Percentiles rank a stretch among this genome's conserved stretches.
Conservation (phyloP, 2,113 vertebrate genomes). For the Terrapene triunguis region DNA sequence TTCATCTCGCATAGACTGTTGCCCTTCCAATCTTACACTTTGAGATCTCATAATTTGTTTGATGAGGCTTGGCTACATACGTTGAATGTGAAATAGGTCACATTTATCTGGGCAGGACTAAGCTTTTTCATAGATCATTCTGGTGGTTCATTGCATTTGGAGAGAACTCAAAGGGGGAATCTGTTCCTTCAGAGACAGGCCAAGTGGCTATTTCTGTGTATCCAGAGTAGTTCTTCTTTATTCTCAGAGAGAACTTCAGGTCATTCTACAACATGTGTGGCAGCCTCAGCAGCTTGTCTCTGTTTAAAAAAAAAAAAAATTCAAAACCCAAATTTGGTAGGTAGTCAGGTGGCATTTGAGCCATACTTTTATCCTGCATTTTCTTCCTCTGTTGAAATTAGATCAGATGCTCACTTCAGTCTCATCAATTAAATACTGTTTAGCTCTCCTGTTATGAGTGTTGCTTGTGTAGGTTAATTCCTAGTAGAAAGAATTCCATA, state of each 20-base stretch:
- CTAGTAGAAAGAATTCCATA: neutral
- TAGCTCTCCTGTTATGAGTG: neutral
- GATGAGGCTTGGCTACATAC: neutral
- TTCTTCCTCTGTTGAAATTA: neutral
- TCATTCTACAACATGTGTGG: neutral
- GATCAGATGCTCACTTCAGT: neutral
- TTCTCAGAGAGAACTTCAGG: neutral
- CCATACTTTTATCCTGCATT: neutral
- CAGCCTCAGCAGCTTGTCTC: neutral
- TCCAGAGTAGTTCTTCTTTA: neutral
- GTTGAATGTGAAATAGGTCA: neutral
- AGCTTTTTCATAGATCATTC: neutral
- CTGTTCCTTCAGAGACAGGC: fast-evolving
- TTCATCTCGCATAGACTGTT: neutral
- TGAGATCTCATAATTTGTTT: neutral
- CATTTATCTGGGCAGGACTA: neutral
- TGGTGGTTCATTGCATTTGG: neutral
- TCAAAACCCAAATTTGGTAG: neutral
- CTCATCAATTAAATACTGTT: neutral
- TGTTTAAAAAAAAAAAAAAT: too few relatives aligned
- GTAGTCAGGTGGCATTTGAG: neutral
- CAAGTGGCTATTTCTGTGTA: neutral
- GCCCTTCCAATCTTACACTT: neutral
- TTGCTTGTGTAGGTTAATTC: neutral
- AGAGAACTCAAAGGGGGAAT: fast-evolving